Evolutionary conservation across 2,888 invertebrate species (phyloP).

Genomic region (Campopleginae sp.): DNA sequence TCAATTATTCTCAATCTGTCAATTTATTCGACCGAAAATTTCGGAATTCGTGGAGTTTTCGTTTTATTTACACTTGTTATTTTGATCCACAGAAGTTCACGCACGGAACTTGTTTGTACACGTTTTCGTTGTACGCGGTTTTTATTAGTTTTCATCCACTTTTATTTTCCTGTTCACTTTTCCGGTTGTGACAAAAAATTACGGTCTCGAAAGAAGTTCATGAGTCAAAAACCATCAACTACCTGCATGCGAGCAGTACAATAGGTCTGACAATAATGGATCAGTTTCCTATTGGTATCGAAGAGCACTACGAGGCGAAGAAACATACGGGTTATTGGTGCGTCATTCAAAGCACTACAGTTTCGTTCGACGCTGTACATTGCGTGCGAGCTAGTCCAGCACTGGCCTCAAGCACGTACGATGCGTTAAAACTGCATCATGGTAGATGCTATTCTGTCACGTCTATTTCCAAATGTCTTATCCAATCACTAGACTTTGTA

Average conservation of each 20-base stretch:
- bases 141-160: neutral
- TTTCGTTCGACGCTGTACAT: neutral
- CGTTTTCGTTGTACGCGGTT: neutral
- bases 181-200: neutral
- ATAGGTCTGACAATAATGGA: constrained; percentile 20
- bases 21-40: neutral
- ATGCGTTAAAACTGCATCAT: neutral
- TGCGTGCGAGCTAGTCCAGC: neutral
- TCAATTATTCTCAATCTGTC: neutral
- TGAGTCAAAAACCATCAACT: neutral
- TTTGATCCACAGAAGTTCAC: neutral
- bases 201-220: neutral
- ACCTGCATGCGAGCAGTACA: constrained; percentile 1
- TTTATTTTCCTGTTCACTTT: neutral
- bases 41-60: neutral
- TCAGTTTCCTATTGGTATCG: neutral
- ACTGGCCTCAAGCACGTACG: constrained; percentile 3
- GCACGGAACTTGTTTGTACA: neutral
- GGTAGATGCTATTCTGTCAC: neutral
- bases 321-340: neutral
- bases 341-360: neutral
- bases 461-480: neutral
- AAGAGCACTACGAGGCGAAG: neutral
- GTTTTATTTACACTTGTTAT: neutral
- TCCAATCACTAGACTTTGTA: neutral